Base-by-base conservation (phyloP, 2,888 invertebrate genomes). In the Phaonia tiefii region DNA sequence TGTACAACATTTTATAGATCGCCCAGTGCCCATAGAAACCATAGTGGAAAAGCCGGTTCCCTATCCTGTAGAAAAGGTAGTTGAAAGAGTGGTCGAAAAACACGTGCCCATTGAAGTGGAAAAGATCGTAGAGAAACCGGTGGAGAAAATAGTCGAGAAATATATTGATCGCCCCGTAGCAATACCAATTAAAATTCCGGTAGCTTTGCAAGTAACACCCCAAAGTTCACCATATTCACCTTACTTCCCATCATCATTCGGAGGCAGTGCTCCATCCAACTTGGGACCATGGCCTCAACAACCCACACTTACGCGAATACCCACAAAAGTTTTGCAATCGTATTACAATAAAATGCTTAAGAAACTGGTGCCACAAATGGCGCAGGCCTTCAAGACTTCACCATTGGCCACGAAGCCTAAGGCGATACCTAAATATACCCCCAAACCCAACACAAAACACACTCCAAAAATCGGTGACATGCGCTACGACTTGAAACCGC, bases 201-300 rank as follows among this genome's bases (percentile, higher is more conserved):
- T 94, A 77, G 93, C 93, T 0, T 92, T 93, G 80, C 93, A 93
- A 54, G 90, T 93, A 13, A 92, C 93, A 0, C 89, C 69, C 22
- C 5, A 51, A 0, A 65, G 65, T 17, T 65, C 65, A n/a, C 11
- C 42, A 7, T 17, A 60, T 20, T 31, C 20, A 7, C 60, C 15
- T 7, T 37, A 3, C 49, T 46, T 54, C 20, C 44, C 51, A 26
- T 25, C 39, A 1, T 15, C 39, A 13, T 4, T 17, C 20, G 44
- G 44, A 2, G 13, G 13, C 31, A 7, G 80, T 11, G 54, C 67
- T 63, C 60, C 60, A 46, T 63, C 63, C 17, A 65, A 72, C n/a
- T 31, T 5, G 3, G 51, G 22, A 3, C 42, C 71, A 13, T 79
- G 75, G 73, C 63, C 75, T 39, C 82, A 81, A 42, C 13, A 63